Evolutionary conservation across 2,888 invertebrate species (phyloP).

Genomic region (Pristionchus japonicus): DNA sequence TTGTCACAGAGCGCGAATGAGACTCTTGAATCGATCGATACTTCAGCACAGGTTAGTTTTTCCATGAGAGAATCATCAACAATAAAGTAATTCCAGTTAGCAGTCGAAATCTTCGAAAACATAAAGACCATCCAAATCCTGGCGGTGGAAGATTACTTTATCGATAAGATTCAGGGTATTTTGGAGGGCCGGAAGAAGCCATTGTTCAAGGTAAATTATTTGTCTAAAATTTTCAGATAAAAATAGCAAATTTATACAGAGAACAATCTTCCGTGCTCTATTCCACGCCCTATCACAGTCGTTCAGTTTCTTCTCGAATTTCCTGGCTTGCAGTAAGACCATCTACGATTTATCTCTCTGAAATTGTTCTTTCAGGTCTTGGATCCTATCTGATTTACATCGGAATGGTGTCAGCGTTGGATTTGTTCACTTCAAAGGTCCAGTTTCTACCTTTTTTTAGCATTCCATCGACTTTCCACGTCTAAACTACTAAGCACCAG

Average conservation of each 20-base stretch:
- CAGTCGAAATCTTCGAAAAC: neutral
- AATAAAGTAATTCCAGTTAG: neutral
- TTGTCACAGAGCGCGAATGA: neutral
- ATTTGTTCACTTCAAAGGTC: neutral
- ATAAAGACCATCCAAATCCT: neutral
- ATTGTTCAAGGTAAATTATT: neutral
- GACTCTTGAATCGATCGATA: neutral
- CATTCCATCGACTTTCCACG: no score
- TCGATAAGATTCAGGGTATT: neutral
- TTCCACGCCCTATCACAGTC: constrained; percentile 21
- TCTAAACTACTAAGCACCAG: no score
- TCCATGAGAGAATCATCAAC: no score
- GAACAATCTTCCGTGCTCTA: neutral
- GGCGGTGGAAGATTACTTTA: neutral
- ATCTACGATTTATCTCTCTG: neutral
- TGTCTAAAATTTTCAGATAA: no score
- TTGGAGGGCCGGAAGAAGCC: neutral
- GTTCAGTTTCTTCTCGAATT: neutral
- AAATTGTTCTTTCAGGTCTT: neutral
- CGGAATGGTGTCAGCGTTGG: neutral
- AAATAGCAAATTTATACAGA: neutral
- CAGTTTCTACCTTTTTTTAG: no score
- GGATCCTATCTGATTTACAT: neutral
- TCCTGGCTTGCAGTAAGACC: neutral
- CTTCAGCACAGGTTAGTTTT: constrained; percentile 3